Evolutionary conservation across 2,797 vertebrate species (phyloP), one percentile per base, ranked within the genome.

Genomic region (Cyclopterus lumpus): DNA sequence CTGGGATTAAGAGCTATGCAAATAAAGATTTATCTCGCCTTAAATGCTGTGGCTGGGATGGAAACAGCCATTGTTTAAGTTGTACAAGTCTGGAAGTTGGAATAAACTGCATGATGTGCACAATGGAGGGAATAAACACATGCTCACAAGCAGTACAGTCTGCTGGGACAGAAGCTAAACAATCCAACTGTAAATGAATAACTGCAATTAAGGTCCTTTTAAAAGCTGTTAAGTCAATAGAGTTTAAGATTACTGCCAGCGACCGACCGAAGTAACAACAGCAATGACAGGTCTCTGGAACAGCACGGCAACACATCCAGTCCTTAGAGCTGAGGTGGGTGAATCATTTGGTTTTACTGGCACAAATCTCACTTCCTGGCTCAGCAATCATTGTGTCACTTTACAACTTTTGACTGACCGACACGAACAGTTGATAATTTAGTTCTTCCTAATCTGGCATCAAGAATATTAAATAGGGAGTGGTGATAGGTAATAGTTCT

Each of bases 11-110:
- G 30, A 71, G 72, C 28, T 57, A 22, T 51, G 62, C 53, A 81
- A 76, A 76, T 68, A 53, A 38, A 68, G 34, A 64, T 51, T 64
- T 16, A 59, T 51, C 24, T 71, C n/a, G 38, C 46, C 58, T 71
- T 28, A 40, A 12, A n/a, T 58, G 18, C 14, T 20, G 16, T 20
- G 14, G 53, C 58, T 53, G 44, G 44, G 9, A 44, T 28, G 4
- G 26, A 62, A 42, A 20, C 51, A 42, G 26, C 9, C n/a, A 42
- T 46, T 54, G 32, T 58, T 62, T 44, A 71, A 6, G 4, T 26
- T 65, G 26, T 54, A 51, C 40, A 2, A 71, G 62, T 26, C 15
- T 44, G n/a, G 10, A 64, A 59, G 22, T 14, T 42, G 24, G 49
- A 34, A 61, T 64, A 46, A 72, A 71, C 24, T 62, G 11, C 40